Evolutionary conservation across 2,888 invertebrate species (phyloP), one percentile per base, ranked within the genome.

Genomic region (Pyrgus malvae): DNA sequence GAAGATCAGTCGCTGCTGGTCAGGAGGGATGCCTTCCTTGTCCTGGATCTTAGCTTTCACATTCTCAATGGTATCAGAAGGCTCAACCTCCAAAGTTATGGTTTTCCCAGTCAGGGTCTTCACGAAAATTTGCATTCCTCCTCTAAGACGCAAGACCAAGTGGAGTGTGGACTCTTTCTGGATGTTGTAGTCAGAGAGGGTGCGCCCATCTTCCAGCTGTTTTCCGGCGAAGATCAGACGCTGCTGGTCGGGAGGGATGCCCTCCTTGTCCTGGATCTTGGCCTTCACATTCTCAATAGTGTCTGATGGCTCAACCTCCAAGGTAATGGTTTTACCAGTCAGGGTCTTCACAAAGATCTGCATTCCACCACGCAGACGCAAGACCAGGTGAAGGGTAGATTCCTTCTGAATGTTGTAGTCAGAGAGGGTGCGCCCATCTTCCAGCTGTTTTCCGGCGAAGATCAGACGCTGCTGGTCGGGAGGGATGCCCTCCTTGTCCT

Each of bases 231-330:
- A 77, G 54, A 77, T 77, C 0, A 77, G 54, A 41, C 74, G 60
- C 66, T 85, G 84, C 33, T 85, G 84, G 61, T 85, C 84, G 78
- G 77, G 77, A 0, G 77, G 77, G 8, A 78, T 78, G 0, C 78
- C 78, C 25, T 78, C 78, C 14, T 78, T 76, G 56, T 78, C 76
- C 33, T 77, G 77, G 45, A 78, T 77, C 48, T 77, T 78, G 2
- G 76, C 74, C 17, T 77, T 76, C 0, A 76, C 76, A 65, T 76
- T 76, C 25, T 76, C 76, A 35, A 76, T 76, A 0, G 75, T 75
- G 51, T 76, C 76, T 0, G 76, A 70, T 0, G 75, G 59, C 9
- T 76, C 76, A 0, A 74, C 76, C 45, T 76, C 76, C 0, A 76
- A 17, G 0, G 76, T 76, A 7, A 76, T 76, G 0, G 76, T 77